Percentiles rank a stretch among this genome's conserved stretches.
phyloP scores from a whole-genome alignment of 2,797 vertebrate genomes.

The Gambusia yucatana region DNA sequence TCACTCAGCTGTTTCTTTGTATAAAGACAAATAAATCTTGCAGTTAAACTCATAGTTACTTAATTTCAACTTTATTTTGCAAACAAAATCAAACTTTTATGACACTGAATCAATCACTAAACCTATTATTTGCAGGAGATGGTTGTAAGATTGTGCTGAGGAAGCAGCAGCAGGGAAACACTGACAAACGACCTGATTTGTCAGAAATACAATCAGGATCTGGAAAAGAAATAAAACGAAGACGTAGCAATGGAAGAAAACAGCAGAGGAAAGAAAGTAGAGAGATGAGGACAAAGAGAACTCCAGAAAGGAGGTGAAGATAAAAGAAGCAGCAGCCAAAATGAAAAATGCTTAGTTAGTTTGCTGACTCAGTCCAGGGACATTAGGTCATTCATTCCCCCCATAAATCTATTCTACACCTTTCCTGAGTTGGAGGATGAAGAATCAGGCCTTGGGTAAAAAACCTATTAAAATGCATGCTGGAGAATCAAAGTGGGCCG shows the following conservation, averaged over 20 bases:
- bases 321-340: conserved; percentile 12
- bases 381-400: conserved; percentile 41
- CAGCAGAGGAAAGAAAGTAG: not conserved
- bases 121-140: not conserved
- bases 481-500: conserved; percentile 37
- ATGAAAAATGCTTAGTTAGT: conserved; percentile 43
- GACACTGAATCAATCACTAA: not conserved
- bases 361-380: conserved; percentile 49
- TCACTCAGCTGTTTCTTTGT: not conserved
- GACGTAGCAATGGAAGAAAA: not conserved
- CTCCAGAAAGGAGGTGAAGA: not conserved
- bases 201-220: not conserved
- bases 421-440: not conserved
- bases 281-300: not conserved
- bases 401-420: conserved; percentile 38
- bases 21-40: not conserved
- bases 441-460: conserved; percentile 39
- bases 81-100: not conserved
- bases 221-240: not conserved
- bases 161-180: not conserved
- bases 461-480: conserved; percentile 53
- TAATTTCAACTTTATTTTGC: not conserved
- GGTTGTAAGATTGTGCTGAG: conserved; percentile 14
- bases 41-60: conserved; percentile 5
- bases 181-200: conserved; percentile 13